Conservation (phyloP, 2,113 vertebrate genomes). For the Odontesthes bonariensis region DNA sequence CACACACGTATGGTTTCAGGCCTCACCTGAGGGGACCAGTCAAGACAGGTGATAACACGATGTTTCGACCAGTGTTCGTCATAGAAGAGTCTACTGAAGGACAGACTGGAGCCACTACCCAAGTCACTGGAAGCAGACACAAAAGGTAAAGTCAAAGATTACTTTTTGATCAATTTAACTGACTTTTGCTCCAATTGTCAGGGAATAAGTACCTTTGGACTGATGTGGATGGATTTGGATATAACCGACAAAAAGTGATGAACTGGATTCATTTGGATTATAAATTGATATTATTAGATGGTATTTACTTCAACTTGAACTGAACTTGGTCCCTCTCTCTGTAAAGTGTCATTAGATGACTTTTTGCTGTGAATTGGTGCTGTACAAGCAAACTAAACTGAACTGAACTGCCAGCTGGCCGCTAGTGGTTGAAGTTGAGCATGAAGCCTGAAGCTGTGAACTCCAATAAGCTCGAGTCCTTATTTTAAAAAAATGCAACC, state of each 20-base stretch:
- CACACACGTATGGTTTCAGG: neutral
- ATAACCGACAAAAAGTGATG: neutral
- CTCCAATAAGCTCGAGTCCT: too few species aligned
- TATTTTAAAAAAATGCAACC: too few species aligned
- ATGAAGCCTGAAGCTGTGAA: too few species aligned
- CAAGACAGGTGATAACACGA: slow-evolving; percentile 95
- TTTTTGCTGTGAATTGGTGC: too few species aligned
- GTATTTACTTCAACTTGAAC: neutral
- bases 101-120: slow-evolving; percentile 93
- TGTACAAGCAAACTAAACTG: too few species aligned
- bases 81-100: slow-evolving; percentile 93
- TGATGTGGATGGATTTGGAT: neutral
- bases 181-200: neutral
- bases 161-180: slow-evolving; percentile 2
- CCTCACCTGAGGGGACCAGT: slow-evolving; percentile 96
- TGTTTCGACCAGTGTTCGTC: slow-evolving; percentile 99
- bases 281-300: too few species aligned
- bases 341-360: too few species aligned
- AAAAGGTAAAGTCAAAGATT: slow-evolving; percentile 26
- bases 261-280: neutral
- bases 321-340: too few species aligned
- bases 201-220: neutral
- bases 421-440: too few species aligned
- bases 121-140: slow-evolving; percentile 84
- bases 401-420: too few species aligned